A percentile compares a stretch with the other conserved stretches of the same genome.
Conservation (phyloP, 2,797 vertebrate species). For the Crenuchus spilurus region DNA sequence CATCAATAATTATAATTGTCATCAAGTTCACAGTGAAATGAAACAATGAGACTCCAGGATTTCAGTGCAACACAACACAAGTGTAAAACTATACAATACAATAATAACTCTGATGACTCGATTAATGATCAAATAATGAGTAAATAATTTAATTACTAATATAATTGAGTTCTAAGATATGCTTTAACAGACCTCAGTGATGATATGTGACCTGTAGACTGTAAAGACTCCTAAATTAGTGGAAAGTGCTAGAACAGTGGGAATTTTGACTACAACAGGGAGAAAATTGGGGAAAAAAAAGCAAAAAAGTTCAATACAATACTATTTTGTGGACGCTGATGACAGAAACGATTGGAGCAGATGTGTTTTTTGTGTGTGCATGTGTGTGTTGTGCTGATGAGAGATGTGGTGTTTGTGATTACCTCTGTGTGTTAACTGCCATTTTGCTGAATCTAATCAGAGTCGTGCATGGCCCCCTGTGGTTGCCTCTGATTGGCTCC, state of each 20-base stretch:
- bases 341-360: conserved; percentile 36
- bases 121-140: no score
- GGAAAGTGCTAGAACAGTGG: neutral
- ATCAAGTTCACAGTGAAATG: no score
- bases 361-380: conserved; percentile 13
- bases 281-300: conserved; percentile 6
- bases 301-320: conserved; percentile 4
- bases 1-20: no score
- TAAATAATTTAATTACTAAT: no score
- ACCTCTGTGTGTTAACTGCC: conserved; percentile 45
- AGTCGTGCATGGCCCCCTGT: conserved; percentile 42
- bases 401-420: conserved; percentile 51
- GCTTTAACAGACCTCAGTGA: conserved; percentile 7
- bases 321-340: conserved; percentile 7
- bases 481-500: conserved; percentile 57
- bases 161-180: conserved; percentile 2
- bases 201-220: neutral
- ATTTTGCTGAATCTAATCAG: conserved; percentile 54
- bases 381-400: conserved; percentile 23
- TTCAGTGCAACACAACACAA: no score
- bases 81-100: no score
- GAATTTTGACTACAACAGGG: neutral
- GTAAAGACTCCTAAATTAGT: neutral
- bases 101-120: no score
- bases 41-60: no score